Evolutionary conservation across 2,888 invertebrate species (phyloP), one percentile per base, ranked within the genome.

Genomic region (Andricus curvator): DNA sequence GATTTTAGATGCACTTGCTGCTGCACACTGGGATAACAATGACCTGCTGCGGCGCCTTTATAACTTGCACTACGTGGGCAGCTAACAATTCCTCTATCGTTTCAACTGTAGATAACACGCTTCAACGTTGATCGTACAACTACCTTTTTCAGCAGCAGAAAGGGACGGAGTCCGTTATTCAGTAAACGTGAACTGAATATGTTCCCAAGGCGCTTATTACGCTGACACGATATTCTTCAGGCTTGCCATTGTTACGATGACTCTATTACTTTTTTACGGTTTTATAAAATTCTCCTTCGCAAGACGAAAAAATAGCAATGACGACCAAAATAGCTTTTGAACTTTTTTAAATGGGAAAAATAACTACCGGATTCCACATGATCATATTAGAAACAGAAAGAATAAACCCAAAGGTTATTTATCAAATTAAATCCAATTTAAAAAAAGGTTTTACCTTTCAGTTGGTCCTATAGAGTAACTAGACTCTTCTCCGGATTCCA

Each of bases 401-500:
- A 48, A 17, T 17, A 17, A 5, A 48, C 17, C 17, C 4, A 48
- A 48, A 48, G 0, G 6, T 13, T 48, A 17, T 6, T 48, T 17
- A 17, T 17, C 17, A 48, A 17, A 17, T 17, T 6, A 17, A 48
- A 41, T 41, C 11, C 13, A 13, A 48, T 17, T 48, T 48, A 48
- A 48, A 48, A 17, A 6, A 64, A 48, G 51, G 74, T 79, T 85
- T 89, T 84, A 93, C 93, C 93, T 93, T 90, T 95, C 95, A 13
- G 94, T 94, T 8, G 94, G 94, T 86, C 95, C 95, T 82, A 94
- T 94, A 82, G 94, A 94, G 78, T 94, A 94, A 80, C 94, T 93
- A 84, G 94, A 94, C 82, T 95, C 95, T 85, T 95, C 95, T 67
- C 92, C 92, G 51, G 95, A 95, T 86, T 95, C 95, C 17, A 95